Percentiles rank a stretch among this genome's conserved stretches.
Evolutionary conservation across 2,888 invertebrate species (phyloP).

Genomic region (Philaethria dido): DNA sequence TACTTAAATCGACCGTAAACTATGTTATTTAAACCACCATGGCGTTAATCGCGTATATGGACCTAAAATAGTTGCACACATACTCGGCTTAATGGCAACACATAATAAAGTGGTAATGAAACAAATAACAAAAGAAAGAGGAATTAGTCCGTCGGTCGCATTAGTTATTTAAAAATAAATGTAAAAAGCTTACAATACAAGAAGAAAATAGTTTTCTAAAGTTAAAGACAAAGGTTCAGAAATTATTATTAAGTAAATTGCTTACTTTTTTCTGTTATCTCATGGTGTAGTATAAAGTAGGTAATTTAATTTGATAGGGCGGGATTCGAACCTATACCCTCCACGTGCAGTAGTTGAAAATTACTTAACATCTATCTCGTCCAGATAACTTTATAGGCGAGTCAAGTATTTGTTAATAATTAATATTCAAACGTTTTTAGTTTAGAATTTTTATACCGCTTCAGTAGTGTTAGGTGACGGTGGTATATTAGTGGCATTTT

Average conservation of each 20-base stretch:
- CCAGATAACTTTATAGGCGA: neutral
- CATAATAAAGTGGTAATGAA: constrained; percentile 72
- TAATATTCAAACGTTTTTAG: constrained; percentile 1
- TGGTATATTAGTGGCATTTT: constrained; percentile 66
- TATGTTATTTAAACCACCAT: constrained; percentile 23
- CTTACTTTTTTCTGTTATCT: too few relatives aligned
- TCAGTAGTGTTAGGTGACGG: constrained; percentile 57
- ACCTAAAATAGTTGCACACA: constrained; percentile 59
- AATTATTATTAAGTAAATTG: too few relatives aligned
- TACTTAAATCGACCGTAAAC: constrained; percentile 24
- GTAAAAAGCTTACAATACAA: too few relatives aligned
- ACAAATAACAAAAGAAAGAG: constrained; percentile 70
- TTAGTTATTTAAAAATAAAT: constrained; percentile 76
- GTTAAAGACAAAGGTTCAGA: too few relatives aligned
- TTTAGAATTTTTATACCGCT: neutral
- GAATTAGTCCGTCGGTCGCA: constrained; percentile 65
- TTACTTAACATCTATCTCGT: neutral
- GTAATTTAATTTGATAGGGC: too few relatives aligned
- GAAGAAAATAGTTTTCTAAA: too few relatives aligned
- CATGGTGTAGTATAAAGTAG: too few relatives aligned
- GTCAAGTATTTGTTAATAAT: too few relatives aligned
- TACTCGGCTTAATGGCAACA: constrained; percentile 63
- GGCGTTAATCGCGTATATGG: constrained; percentile 45
- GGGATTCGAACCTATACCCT: neutral
- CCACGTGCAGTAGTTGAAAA: neutral